A percentile compares a stretch with the other conserved stretches of the same genome.
phyloP scores from a whole-genome alignment of 2,797 vertebrate species.

The Liparis tanakae region DNA sequence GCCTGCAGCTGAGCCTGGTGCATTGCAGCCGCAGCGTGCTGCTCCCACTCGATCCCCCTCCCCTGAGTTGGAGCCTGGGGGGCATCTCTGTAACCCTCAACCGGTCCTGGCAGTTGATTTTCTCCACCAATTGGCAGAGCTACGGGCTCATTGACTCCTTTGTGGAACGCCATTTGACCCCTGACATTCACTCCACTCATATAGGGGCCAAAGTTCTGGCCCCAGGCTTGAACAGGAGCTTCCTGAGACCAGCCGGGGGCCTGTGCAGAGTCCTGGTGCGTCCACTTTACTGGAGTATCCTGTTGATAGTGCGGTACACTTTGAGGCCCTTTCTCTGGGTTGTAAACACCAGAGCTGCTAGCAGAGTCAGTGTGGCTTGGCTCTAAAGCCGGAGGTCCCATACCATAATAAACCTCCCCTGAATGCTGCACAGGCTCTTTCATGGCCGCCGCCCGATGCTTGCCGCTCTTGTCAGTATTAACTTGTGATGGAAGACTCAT shows the following conservation, averaged over 20 bases:
- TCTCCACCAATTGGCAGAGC: slow-evolving; percentile 79
- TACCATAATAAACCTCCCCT: slow-evolving; percentile 88
- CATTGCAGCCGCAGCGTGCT: slow-evolving; percentile 71
- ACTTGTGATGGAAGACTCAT: slow-evolving; percentile 96
- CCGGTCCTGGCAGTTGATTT: slow-evolving; percentile 74
- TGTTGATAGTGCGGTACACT: slow-evolving; percentile 85
- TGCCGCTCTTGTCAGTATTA: slow-evolving; percentile 87
- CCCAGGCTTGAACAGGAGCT: slow-evolving; percentile 80
- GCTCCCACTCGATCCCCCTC: slow-evolving; percentile 82
- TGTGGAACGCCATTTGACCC: slow-evolving; percentile 79
- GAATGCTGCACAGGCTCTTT: slow-evolving; percentile 89
- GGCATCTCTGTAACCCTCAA: slow-evolving; percentile 78
- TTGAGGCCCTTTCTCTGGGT: slow-evolving; percentile 86
- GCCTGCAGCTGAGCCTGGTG: slow-evolving; percentile 80
- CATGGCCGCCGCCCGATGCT: slow-evolving; percentile 83
- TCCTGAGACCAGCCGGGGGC: slow-evolving; percentile 85
- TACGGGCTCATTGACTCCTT: slow-evolving; percentile 74
- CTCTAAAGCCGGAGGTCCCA: slow-evolving; percentile 77
- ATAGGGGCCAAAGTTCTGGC: slow-evolving; percentile 85
- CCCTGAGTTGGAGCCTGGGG: slow-evolving; percentile 68
- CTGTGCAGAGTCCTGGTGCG: slow-evolving; percentile 82
- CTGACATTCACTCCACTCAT: slow-evolving; percentile 78
- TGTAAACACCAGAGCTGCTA: slow-evolving; percentile 83
- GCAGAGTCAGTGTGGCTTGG: slow-evolving; percentile 70
- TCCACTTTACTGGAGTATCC: slow-evolving; percentile 89